Percentiles rank a stretch among this genome's conserved stretches.
phyloP scores from a whole-genome alignment of 2,888 invertebrate species.

The Tachina fera region DNA sequence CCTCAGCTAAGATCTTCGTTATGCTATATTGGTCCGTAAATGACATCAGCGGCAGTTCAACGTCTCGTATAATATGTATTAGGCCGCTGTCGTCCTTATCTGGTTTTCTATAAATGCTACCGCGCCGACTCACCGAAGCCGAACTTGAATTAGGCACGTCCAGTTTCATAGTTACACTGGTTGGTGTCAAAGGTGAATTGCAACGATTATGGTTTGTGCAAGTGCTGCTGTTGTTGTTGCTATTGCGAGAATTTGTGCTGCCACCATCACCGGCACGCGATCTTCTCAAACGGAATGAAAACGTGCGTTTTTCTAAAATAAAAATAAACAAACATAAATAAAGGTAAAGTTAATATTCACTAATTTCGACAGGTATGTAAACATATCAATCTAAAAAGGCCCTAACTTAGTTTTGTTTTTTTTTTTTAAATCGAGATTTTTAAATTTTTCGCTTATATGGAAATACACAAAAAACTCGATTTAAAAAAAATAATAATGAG shows the following conservation, averaged over 20 bases:
- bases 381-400: too few species aligned
- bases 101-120: conserved; percentile 82
- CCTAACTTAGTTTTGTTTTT: too few species aligned
- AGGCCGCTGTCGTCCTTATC: conserved; percentile 82
- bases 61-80: conserved; percentile 85
- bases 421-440: too few species aligned
- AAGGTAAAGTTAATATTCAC: not conserved
- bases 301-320: conserved; percentile 79
- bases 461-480: too few species aligned
- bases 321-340: conserved; percentile 6
- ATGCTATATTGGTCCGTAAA: conserved; percentile 86
- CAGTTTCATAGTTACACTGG: conserved; percentile 76
- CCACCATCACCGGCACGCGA: conserved; percentile 79
- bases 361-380: too few species aligned
- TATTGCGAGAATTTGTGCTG: conserved; percentile 80
- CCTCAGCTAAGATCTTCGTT: conserved; percentile 86
- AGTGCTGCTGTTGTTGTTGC: conserved; percentile 81
- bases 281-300: conserved; percentile 80
- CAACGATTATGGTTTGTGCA: conserved; percentile 79
- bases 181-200: conserved; percentile 79
- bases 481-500: too few species aligned
- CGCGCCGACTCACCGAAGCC: conserved; percentile 80
- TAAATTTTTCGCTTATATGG: too few species aligned
- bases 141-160: conserved; percentile 76
- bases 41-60: conserved; percentile 84